Conservation (phyloP, 2,888 invertebrate species). For the Punctoribates punctum region DNA sequence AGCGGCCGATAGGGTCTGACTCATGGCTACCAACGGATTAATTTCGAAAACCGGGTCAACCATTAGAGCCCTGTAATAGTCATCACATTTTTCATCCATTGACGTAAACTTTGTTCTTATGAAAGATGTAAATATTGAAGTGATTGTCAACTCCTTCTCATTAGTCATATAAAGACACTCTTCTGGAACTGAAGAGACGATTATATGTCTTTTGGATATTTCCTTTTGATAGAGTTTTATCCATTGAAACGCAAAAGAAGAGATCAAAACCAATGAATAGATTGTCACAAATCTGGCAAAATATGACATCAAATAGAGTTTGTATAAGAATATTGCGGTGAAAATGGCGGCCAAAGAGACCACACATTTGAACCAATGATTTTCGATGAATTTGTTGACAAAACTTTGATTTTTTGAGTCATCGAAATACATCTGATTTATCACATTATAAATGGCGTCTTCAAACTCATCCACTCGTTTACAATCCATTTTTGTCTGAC, state of each 20-base stretch:
- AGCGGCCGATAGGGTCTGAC: background rate
- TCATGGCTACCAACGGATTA: conserved; percentile 12
- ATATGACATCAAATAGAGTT: conserved; percentile 1
- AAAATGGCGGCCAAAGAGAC: background rate
- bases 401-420: background rate
- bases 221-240: conserved; percentile 27
- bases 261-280: background rate
- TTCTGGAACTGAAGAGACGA: background rate
- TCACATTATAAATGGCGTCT: conserved; percentile 8
- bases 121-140: background rate
- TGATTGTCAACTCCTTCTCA: background rate
- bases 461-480: conserved; percentile 28
- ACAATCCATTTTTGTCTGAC: background rate
- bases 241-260: conserved; percentile 2
- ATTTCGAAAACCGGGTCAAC: conserved; percentile 10
- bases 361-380: background rate
- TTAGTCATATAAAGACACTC: conserved; percentile 22
- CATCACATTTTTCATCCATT: conserved; percentile 11
- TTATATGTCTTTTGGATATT: background rate
- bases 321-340: background rate
- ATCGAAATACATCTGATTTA: background rate
- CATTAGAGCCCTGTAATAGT: conserved; percentile 16
- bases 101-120: background rate
- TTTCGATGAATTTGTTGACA: background rate
- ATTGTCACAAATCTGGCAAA: background rate